phyloP scores from a whole-genome alignment of 23 tunicate species.

The Phallusia fumigata region DNA sequence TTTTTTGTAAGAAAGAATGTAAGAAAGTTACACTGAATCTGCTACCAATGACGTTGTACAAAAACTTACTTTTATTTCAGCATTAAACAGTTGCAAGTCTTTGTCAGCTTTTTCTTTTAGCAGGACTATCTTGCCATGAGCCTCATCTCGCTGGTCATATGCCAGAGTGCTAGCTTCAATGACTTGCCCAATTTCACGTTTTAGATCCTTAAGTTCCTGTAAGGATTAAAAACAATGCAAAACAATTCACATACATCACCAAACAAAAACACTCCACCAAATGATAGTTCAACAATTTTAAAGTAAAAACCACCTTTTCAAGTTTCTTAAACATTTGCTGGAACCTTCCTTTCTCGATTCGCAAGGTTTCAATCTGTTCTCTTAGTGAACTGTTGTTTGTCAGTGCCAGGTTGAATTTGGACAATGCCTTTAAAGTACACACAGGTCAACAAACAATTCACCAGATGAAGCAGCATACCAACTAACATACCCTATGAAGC shows the following conservation, averaged over 20 bases:
- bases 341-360: conserved; percentile 82
- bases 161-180: conserved; percentile 92
- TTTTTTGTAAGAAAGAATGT: neutral
- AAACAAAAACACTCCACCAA: too few relatives aligned
- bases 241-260: too few relatives aligned
- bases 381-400: conserved; percentile 64
- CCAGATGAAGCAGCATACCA: neutral
- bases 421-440: conserved; percentile 43
- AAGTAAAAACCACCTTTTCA: conserved; percentile 72
- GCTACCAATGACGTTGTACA: too few relatives aligned
- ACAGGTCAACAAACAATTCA: neutral
- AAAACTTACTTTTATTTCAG: conserved; percentile 67
- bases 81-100: conserved; percentile 86
- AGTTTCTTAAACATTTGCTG: conserved; percentile 58
- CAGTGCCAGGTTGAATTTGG: conserved; percentile 50
- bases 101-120: conserved; percentile 87
- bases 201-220: conserved; percentile 58
- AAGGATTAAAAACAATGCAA: too few relatives aligned
- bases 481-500: conserved; percentile 46
- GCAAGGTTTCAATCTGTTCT: conserved; percentile 73
- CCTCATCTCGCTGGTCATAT: conserved; percentile 88
- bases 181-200: conserved; percentile 70
- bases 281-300: too few relatives aligned
- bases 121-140: conserved; percentile 82
- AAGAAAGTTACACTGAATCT: too few relatives aligned